Evolutionary conservation across 2,797 vertebrate species (phyloP), one percentile per base, ranked within the genome.

Genomic region (Hipposideros larvatus): DNA sequence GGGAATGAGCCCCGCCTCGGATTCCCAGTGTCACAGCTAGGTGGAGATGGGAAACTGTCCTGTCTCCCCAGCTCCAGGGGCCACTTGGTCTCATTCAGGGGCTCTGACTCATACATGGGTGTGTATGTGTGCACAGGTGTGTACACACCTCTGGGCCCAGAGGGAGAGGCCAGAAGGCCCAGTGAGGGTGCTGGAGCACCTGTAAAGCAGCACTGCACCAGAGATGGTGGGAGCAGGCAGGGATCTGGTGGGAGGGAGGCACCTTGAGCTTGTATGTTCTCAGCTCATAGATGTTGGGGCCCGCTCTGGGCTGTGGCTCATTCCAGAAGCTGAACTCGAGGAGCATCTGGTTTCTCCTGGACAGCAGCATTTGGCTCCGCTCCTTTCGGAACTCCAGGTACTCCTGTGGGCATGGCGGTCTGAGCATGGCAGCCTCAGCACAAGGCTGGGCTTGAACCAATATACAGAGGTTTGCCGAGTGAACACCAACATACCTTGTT

Each of bases 301-400:
- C 99, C 0, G 91, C 90, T 90, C 99, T 98, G 11, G 99, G 99
- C 87, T 98, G 84, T 1, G 99, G 99, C 92, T 99, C 99, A 0
- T 99, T 99, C 99, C 99, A 99, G 98, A 99, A 99, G 97, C 99
- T 99, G 98, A 99, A 99, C 88, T 99, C 99, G 24, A 99, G 98
- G 28, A 99, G 99, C 93, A 99, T 98, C 98, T 99, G 99, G 97
- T 99, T 99, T 97, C 98, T 98, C 93, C 99, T 99, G 14, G 99
- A 99, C 92, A 99, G 98, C 98, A 99, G 98, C 99, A 99, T 99
- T 91, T 98, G 98, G 77, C 99, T 99, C 77, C 99, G 98, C 96
- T 99, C 99, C 97, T 98, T 99, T 4, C 99, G 99, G 98, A 99
- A 99, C n/a, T 99, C 99, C 94, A 99, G 96, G 98, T 99, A 99